Percentiles rank a stretch among this genome's conserved stretches.
Conservation (phyloP, 1,140 invertebrate species). For the Drosophila pachea region DNA sequence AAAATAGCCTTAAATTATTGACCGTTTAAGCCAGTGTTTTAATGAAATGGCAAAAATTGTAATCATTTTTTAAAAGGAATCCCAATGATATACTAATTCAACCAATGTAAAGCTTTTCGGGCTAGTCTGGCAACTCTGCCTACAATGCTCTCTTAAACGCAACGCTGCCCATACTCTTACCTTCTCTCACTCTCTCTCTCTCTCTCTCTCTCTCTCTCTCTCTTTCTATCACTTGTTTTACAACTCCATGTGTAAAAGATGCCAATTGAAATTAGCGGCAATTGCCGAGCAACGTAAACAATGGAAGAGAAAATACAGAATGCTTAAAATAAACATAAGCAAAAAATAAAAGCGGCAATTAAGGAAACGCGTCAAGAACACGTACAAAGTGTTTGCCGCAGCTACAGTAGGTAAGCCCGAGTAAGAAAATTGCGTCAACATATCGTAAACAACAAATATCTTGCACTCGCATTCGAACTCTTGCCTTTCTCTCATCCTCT, state of each 20-base stretch:
- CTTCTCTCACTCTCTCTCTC: slow-evolving; percentile 31
- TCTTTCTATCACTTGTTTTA: not conserved
- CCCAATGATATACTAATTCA: too few species aligned
- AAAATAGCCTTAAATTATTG: too few species aligned
- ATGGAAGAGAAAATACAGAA: slow-evolving; percentile 24
- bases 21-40: too few species aligned
- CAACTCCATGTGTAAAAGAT: slow-evolving; percentile 61
- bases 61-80: too few species aligned
- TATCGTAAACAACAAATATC: slow-evolving; percentile 38
- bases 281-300: slow-evolving; percentile 51
- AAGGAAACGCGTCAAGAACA: slow-evolving; percentile 57
- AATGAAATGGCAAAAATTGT: too few species aligned
- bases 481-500: slow-evolving; percentile 9
- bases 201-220: slow-evolving; percentile 44
- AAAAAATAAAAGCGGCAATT: slow-evolving; percentile 23
- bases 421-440: slow-evolving; percentile 41
- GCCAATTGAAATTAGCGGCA: slow-evolving; percentile 29
- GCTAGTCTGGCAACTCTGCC: slow-evolving; percentile 45
- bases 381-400: not conserved
- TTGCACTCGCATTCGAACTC: slow-evolving; percentile 7
- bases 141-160: slow-evolving; percentile 14
- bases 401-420: not conserved
- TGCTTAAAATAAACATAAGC: slow-evolving; percentile 60
- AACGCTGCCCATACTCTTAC: not conserved
- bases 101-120: too few species aligned